A percentile compares a stretch with the other conserved stretches of the same genome.
These are phyloP conservation scores for Halcyon chelicuti DNA, from an alignment of 2,797 vertebrate genomes.

Conservation along the genomic window DNA sequence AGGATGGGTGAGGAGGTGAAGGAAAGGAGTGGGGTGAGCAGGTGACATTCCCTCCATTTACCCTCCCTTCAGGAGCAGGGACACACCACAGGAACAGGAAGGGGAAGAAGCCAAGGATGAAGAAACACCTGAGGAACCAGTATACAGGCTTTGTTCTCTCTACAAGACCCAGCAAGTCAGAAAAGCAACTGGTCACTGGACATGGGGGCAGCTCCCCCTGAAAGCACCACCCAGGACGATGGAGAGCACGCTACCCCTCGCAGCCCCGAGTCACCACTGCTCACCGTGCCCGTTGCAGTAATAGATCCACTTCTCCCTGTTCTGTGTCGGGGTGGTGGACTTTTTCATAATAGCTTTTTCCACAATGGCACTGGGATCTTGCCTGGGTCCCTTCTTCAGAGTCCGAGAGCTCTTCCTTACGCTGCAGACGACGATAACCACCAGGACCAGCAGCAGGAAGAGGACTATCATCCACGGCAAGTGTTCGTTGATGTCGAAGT, in stretches of 20 bases:
- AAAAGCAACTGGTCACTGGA: background rate
- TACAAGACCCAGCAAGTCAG: background rate
- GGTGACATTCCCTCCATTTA: background rate
- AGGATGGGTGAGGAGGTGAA: background rate
- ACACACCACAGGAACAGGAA: background rate
- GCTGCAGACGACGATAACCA: slow-evolving; percentile 94
- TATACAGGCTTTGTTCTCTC: background rate
- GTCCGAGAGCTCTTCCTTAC: slow-evolving; percentile 92
- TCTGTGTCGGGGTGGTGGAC: slow-evolving; percentile 78
- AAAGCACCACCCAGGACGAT: accelerated
- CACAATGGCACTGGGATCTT: slow-evolving; percentile 94
- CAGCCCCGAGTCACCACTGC: background rate
- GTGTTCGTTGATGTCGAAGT: slow-evolving; percentile 98
- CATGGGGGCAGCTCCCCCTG: accelerated
- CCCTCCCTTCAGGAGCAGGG: background rate
- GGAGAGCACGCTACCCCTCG: background rate
- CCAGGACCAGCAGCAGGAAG: slow-evolving; percentile 91
- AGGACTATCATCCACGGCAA: slow-evolving; percentile 98
- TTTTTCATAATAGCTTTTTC: slow-evolving; percentile 94
- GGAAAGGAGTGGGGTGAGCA: background rate
- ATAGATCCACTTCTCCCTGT: slow-evolving; percentile 95
- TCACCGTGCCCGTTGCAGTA: slow-evolving; percentile 94
- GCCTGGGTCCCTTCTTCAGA: slow-evolving; percentile 93
- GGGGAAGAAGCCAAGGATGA: background rate
- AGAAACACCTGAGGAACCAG: background rate